Conservation (phyloP, 2,888 invertebrate species). For the Himalopsyche japonica region DNA sequence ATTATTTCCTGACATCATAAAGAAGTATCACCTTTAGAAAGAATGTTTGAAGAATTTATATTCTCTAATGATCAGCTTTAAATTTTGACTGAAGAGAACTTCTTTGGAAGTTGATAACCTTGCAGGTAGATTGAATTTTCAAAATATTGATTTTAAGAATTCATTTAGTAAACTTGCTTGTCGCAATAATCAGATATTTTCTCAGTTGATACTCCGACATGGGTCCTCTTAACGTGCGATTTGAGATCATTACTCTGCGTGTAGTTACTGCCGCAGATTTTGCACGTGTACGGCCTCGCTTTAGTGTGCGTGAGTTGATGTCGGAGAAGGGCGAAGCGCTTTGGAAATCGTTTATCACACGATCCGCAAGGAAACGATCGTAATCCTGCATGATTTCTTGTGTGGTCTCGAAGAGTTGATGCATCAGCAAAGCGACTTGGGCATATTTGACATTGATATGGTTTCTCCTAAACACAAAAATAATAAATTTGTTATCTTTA, state of each 20-base stretch:
- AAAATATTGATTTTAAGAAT: too few species aligned
- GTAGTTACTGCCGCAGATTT: slow-evolving; percentile 14
- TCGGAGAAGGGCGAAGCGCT: slow-evolving; percentile 14
- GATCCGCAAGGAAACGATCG: slow-evolving; percentile 17
- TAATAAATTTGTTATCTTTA: background rate
- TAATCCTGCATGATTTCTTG: slow-evolving; percentile 8
- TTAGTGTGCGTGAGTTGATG: slow-evolving; percentile 28
- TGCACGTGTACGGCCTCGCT: slow-evolving; percentile 20
- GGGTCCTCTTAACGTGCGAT: slow-evolving; percentile 20
- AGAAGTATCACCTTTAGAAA: too few species aligned
- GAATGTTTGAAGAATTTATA: too few species aligned
- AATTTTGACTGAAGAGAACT: too few species aligned
- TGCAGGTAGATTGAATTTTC: too few species aligned
- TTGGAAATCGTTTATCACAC: slow-evolving; percentile 17
- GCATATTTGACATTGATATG: slow-evolving; percentile 31
- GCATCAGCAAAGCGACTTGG: slow-evolving; percentile 28
- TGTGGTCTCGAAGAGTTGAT: slow-evolving; percentile 27
- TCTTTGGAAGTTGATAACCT: too few species aligned
- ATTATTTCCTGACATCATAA: too few species aligned
- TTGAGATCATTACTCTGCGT: slow-evolving; percentile 28
- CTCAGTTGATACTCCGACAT: slow-evolving; percentile 2
- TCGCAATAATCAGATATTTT: slow-evolving; percentile 20
- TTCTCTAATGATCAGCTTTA: too few species aligned
- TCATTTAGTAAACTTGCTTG: background rate
- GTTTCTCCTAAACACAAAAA: slow-evolving; percentile 28